A percentile compares a stretch with the other conserved stretches of the same genome.
Conservation (phyloP, 2,888 invertebrate species). For the Hypolimnas misippus region DNA sequence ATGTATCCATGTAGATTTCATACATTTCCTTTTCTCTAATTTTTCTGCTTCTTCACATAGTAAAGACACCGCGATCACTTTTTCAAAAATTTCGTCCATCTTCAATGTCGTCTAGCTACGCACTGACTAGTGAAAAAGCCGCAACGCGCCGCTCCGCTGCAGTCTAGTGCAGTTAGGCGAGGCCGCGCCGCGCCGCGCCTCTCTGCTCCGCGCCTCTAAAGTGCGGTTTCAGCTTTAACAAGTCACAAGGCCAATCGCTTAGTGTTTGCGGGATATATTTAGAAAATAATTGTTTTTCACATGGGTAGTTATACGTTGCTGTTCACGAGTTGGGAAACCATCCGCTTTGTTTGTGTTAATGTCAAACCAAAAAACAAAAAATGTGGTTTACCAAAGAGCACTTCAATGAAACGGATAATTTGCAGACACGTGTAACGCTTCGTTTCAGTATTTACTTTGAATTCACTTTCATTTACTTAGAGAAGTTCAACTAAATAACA, state of each 20-base stretch:
- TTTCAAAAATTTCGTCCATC: not conserved
- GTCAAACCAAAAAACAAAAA: conserved; percentile 32
- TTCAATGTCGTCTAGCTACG: not conserved
- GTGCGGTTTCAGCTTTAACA: conserved; percentile 30
- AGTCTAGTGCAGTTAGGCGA: not conserved
- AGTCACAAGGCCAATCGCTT: conserved; percentile 40
- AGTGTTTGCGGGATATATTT: conserved; percentile 35
- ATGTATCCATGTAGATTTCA: not conserved
- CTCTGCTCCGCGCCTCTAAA: no score
- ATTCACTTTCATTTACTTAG: conserved; percentile 46
- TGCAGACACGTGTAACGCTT: conserved; percentile 23
- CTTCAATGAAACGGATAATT: conserved; percentile 37
- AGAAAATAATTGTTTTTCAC: conserved; percentile 45
- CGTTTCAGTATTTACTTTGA: conserved; percentile 44
- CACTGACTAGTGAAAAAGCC: not conserved
- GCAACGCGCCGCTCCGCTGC: not conserved
- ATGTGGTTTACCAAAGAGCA: conserved; percentile 33
- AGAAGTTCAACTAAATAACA: conserved; percentile 47
- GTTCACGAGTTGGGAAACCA: conserved; percentile 42
- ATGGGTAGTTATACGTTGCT: conserved; percentile 24
- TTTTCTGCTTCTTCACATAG: not conserved
- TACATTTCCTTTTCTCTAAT: not conserved
- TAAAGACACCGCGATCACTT: not conserved
- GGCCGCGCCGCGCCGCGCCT: no score
- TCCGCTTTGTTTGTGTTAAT: conserved; percentile 44